Base-by-base conservation (phyloP, 2,888 invertebrate species). In the Pantelozetes paolii region DNA sequence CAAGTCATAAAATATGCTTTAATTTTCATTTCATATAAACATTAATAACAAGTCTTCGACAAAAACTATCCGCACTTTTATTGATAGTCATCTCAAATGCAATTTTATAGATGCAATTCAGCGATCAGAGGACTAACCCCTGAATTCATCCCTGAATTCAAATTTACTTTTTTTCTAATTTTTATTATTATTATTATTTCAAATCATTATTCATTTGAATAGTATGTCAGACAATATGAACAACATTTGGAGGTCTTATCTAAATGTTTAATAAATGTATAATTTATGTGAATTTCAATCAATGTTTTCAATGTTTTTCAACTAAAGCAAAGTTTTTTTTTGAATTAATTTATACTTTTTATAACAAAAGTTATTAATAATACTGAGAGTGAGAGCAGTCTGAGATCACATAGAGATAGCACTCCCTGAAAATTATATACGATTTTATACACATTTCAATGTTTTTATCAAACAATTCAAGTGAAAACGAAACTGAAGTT, bases 11-110 rank as follows among this genome's bases (percentile, higher is more conserved):
- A 71, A 62, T 42, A 42, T 69, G 32, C 30, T 72, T 48, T 23
- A 32, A 59, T 42, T 45, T 48, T 70, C 42, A n/a, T 36, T 9
- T 15, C 8, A 42, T 23, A 26, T 18, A 70, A 42, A 30, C 42
- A 20, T 70, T 45, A 70, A 45, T 70, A 70, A 42, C 70, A 48
- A 45, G 70, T 70, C 40, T 18, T 48, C 23, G 30, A 42, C n/a
- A 18, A 42, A 42, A 48, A 70, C n/a, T 48, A 45, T 70, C 42
- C 23, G 23, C 42, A 48, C 71, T 50, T 71, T 32, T 71, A 48
- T 50, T 71, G 36, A 36, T 50, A 71, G 36, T 48, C 28, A 71
- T 62, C 62, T 26, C 2, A 23, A 57, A 8, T 36, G 5, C 57
- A 45, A 45, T 45, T 45, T 57, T 57, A 11, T 3, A 57, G 57